Base-by-base conservation (phyloP, 1,140 invertebrate species). In the Drosophila willistoni region DNA sequence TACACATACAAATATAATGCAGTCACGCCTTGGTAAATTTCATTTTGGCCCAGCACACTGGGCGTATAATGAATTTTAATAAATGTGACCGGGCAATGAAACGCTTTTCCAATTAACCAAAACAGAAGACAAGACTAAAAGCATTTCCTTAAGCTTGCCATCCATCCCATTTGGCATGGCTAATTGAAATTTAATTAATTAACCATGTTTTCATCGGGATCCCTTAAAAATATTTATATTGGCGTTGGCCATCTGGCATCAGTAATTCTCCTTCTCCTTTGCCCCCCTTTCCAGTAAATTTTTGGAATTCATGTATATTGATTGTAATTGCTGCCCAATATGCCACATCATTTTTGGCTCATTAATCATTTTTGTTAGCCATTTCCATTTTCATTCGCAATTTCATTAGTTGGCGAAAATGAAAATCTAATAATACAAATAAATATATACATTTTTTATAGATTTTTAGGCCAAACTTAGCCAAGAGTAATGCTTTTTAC, bases 131-230 rank as follows among this genome's bases (percentile, higher is more conserved):
- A 79, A 81, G 82, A 77, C 79, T 67, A 73, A 62, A 36, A 59
- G 51, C 25, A 10, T 13, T 22, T 22, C 19, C 34, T 36, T 14
- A 9, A 19, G 56, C 34, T 10, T 39, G 36, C 22, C 36, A 42
- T 13, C 34, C 34, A 36, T 36, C 4, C 56, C n/a, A 17, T 25
- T 13, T 19, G 34, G 10, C 39, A 33, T 25, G 72, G 56, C 77
- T 78, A 84, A 87, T 89, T 87, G 78, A 87, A 87, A 66, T 89
- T 87, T 84, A 87, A 87, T 87, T 87, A 87, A 87, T 89, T 89
- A 87, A 87, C 77, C 73, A 84, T 74, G 72, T 69, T 67, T 60
- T 33, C 44, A 64, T 65, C 59, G 51, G 77, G 19, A 51, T 51
- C 44, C 17, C 44, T 51, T 12, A 51, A 47, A 47, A 47, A 47